These are phyloP conservation scores for Epinotia demarniana DNA, from an alignment of 2,888 invertebrate genomes.

Conservation along the genomic window DNA sequence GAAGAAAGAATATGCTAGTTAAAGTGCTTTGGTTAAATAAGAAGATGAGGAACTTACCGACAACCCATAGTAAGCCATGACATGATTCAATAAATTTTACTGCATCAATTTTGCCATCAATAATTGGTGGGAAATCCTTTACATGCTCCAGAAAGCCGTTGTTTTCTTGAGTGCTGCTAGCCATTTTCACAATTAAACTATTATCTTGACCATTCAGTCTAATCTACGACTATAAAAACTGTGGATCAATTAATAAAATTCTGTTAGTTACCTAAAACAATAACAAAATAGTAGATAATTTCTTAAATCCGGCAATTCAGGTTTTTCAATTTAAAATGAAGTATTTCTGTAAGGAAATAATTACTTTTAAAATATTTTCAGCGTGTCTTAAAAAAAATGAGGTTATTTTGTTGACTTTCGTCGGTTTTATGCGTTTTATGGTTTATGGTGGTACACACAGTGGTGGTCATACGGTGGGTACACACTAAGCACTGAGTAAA, in stretches of 20 bases:
- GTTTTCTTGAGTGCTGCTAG: conserved; percentile 55
- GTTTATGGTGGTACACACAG: too few relatives aligned
- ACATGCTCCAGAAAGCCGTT: conserved; percentile 57
- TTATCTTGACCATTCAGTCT: conserved; percentile 21
- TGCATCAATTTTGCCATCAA: conserved; percentile 85
- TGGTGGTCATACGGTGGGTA: too few relatives aligned
- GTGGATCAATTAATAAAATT: conserved; percentile 9
- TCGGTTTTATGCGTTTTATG: too few relatives aligned
- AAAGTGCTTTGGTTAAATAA: neutral
- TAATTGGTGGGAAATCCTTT: conserved; percentile 81
- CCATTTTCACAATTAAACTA: conserved; percentile 58
- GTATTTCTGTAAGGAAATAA: too few relatives aligned
- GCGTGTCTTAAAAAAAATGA: neutral
- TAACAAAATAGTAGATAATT: neutral
- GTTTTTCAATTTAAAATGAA: too few relatives aligned
- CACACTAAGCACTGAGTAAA: too few relatives aligned
- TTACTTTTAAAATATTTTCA: neutral
- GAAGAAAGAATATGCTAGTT: neutral
- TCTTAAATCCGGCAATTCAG: too few relatives aligned
- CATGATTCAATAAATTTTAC: conserved; percentile 86
- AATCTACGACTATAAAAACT: conserved; percentile 12
- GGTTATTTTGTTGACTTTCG: neutral
- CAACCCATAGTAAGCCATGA: conserved; percentile 84
- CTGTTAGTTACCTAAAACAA: neutral
- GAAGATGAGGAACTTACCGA: conserved; percentile 84